Conservation (phyloP, 1,140 invertebrate species). For the Platorchestia sp. region DNA sequence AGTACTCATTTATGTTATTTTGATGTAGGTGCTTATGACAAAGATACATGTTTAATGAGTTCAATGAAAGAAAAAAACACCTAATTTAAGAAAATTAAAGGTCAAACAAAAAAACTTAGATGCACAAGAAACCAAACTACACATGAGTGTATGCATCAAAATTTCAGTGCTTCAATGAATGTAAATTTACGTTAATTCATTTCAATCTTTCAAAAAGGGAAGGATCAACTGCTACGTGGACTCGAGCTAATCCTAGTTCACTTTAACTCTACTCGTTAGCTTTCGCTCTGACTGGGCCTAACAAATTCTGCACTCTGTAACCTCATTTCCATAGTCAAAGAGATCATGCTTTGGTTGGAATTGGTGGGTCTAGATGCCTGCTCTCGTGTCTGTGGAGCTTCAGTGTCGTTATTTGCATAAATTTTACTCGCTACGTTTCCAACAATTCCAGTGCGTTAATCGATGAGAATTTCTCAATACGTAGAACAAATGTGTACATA, state of each 20-base stretch:
- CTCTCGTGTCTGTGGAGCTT: not conserved
- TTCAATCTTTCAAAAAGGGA: not conserved
- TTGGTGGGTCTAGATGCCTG: not conserved
- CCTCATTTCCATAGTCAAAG: not conserved
- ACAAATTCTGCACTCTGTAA: constrained; percentile 1
- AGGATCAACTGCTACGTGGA: not conserved
- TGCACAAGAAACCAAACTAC: too few relatives aligned
- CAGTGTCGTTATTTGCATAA: not conserved
- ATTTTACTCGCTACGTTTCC: not conserved
- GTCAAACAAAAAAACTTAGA: too few relatives aligned
- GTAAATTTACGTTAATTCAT: not conserved
- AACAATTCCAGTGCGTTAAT: not conserved
- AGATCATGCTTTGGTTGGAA: not conserved
- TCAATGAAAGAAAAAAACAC: too few relatives aligned
- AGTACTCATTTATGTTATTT: too few relatives aligned
- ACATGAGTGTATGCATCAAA: too few relatives aligned
- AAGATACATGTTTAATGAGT: too few relatives aligned
- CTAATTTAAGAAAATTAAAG: too few relatives aligned
- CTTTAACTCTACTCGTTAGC: not conserved
- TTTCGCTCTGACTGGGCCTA: not conserved
- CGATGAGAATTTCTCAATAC: not conserved
- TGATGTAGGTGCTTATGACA: too few relatives aligned
- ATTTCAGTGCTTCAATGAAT: too few relatives aligned
- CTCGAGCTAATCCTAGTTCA: not conserved
- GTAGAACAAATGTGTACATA: not conserved